A percentile compares a stretch with the other conserved stretches of the same genome.
phyloP scores from a whole-genome alignment of 2,888 invertebrate genomes.

The Acrocera orbiculus region DNA sequence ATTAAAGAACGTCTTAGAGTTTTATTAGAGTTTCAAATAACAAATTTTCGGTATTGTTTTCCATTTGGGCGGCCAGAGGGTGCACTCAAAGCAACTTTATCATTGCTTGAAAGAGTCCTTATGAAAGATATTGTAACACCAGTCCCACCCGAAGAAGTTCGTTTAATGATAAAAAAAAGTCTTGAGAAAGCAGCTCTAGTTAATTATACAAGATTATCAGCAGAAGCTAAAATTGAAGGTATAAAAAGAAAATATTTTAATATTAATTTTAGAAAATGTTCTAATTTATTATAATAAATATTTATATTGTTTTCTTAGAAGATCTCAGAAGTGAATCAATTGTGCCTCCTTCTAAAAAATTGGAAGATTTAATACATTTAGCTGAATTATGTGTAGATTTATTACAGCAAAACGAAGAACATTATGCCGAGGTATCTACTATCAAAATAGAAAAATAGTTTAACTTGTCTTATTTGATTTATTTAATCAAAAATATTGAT shows the following conservation, averaged over 20 bases:
- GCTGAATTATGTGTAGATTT: constrained; percentile 97
- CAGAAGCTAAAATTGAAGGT: constrained; percentile 97
- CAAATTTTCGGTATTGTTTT: constrained; percentile 96
- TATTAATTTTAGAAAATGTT: background rate
- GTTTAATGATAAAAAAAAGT: constrained; percentile 89
- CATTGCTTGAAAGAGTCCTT: constrained; percentile 85
- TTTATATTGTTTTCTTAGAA: constrained; percentile 34
- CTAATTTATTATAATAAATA: constrained; percentile 3
- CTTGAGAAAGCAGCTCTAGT: constrained; percentile 94
- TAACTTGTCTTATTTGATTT: background rate
- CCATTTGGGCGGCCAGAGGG: constrained; percentile 99
- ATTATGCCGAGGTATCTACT: constrained; percentile 91
- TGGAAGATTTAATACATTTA: constrained; percentile 92
- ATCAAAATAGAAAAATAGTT: background rate
- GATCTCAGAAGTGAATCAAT: constrained; percentile 63
- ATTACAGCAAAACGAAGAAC: constrained; percentile 97
- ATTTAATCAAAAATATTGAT: too few species aligned
- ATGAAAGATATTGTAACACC: constrained; percentile 99
- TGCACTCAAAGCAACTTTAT: constrained; percentile 89
- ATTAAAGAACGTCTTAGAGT: constrained; percentile 88
- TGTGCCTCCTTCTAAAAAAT: constrained; percentile 69
- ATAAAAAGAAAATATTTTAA: constrained; percentile 13
- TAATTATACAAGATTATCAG: constrained; percentile 90
- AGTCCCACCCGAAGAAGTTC: constrained; percentile 88
- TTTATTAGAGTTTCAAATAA: constrained; percentile 92